Percentiles rank a stretch among this genome's conserved stretches.
Evolutionary conservation across 2,797 vertebrate species (phyloP).

Genomic region (Crypturellus tataupa): DNA sequence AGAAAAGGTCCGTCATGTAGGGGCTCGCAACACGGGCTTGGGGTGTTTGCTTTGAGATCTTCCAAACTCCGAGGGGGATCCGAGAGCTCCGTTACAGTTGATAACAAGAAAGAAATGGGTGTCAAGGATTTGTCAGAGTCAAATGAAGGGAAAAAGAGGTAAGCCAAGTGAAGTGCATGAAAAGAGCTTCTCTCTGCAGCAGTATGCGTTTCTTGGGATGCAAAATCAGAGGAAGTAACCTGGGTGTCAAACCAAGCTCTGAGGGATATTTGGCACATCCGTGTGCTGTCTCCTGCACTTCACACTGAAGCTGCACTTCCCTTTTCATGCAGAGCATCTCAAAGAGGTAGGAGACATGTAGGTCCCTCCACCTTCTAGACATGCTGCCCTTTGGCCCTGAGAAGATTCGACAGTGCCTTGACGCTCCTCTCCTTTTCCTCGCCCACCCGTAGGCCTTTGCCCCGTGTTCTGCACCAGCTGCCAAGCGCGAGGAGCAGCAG

Average conservation of each 20-base stretch:
- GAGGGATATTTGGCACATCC: not conserved
- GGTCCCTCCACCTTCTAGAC: not conserved
- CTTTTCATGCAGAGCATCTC: not conserved
- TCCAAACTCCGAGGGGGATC: not conserved
- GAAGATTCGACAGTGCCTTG: not conserved
- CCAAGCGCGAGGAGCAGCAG: not conserved
- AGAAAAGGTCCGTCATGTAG: accelerated
- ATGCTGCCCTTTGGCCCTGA: too few species aligned
- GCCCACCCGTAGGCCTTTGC: too few species aligned
- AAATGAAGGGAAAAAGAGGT: not conserved
- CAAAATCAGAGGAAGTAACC: accelerated
- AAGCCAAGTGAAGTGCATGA: not conserved
- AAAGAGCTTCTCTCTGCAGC: not conserved
- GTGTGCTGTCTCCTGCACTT: not conserved
- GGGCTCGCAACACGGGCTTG: not conserved
- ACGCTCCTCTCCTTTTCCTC: not conserved
- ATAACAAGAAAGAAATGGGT: not conserved
- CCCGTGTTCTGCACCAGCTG: too few species aligned
- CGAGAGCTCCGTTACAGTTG: not conserved
- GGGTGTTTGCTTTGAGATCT: not conserved
- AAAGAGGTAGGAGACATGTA: too few species aligned
- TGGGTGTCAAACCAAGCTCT: not conserved
- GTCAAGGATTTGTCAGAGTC: not conserved
- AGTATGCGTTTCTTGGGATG: not conserved
- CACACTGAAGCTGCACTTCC: not conserved